These are phyloP conservation scores for Mimachlamys varia DNA, from an alignment of 2,888 invertebrate species.

Conservation along the genomic window DNA sequence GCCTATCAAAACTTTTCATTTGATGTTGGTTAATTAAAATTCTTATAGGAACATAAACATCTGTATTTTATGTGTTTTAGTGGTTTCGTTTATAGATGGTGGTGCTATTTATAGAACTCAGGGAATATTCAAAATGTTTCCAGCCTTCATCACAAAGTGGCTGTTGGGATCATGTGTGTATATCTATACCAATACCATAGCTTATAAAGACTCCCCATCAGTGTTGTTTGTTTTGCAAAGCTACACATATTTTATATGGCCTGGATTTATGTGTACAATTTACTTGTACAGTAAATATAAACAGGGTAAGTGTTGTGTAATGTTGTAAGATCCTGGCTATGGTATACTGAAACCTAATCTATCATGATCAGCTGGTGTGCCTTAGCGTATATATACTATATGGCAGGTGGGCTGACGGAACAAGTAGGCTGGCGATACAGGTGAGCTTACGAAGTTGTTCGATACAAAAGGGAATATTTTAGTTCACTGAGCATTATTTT, in stretches of 20 bases:
- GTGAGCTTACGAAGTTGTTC: background rate
- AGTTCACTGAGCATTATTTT: background rate
- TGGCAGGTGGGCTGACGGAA: no score
- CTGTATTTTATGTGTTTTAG: no score
- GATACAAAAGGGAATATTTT: background rate
- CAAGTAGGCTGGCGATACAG: background rate
- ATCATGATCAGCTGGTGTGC: no score
- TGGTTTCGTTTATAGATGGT: background rate
- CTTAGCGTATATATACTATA: no score
- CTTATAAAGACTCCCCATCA: background rate
- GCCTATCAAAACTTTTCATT: no score
- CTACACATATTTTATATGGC: background rate
- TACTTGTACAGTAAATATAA: no score
- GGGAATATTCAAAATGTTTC: background rate
- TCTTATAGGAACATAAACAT: no score
- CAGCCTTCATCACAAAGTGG: background rate
- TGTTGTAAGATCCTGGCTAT: background rate
- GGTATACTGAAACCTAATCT: no score
- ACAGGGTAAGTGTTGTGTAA: background rate
- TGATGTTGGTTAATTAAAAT: no score
- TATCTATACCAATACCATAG: background rate
- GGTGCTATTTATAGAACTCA: background rate
- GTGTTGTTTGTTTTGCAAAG: background rate
- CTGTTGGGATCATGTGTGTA: background rate
- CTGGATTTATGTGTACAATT: background rate